These are phyloP conservation scores for Seriola quinqueradiata DNA, from an alignment of 2,113 vertebrate species.

Conservation along the genomic window DNA sequence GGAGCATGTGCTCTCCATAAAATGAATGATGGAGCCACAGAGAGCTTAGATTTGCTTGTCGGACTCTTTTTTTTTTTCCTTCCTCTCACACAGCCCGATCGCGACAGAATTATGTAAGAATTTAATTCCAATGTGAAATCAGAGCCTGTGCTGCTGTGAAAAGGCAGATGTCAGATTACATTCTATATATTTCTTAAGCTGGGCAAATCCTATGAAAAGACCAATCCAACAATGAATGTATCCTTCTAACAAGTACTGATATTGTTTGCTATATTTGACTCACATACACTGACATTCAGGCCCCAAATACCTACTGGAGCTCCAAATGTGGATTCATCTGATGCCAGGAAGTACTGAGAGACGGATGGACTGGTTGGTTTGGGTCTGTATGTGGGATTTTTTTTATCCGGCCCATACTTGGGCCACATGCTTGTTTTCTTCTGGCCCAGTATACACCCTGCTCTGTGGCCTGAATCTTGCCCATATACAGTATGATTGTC, in stretches of 20 bases:
- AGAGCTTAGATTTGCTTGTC: slow-evolving; percentile 8
- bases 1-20: slow-evolving; percentile 21
- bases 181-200: not conserved
- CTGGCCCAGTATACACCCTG: too few species aligned
- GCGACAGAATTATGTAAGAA: slow-evolving; percentile 25
- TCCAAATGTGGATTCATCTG: too few species aligned
- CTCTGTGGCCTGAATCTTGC: too few species aligned
- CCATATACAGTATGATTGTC: too few species aligned
- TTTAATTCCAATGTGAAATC: slow-evolving; percentile 21
- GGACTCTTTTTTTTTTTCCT: not conserved
- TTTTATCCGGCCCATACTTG: too few species aligned
- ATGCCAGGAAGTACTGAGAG: too few species aligned
- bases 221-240: not conserved
- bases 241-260: not conserved
- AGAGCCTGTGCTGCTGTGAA: not conserved
- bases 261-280: not conserved
- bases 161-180: not conserved
- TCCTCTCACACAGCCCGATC: not conserved
- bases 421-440: too few species aligned
- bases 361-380: too few species aligned
- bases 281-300: not conserved
- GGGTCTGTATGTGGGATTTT: too few species aligned
- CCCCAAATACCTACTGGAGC: too few species aligned
- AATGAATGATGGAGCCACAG: not conserved
- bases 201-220: not conserved